Evolutionary conservation across 1,140 invertebrate species (phyloP).

Genomic region (Maniola jurtina): DNA sequence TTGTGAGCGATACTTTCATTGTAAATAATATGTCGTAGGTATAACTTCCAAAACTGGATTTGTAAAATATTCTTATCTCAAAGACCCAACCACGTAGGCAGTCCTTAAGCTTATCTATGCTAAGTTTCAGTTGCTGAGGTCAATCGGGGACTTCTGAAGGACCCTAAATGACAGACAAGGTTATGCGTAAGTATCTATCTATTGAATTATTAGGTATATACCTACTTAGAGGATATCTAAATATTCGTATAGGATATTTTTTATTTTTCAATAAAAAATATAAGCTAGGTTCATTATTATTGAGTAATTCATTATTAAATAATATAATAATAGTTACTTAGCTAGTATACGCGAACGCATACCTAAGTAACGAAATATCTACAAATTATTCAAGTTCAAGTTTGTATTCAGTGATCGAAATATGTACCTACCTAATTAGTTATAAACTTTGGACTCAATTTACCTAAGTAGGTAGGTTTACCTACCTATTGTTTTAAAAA

Average conservation of each 20-base stretch:
- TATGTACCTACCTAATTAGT: no score
- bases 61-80: slow-evolving; percentile 23
- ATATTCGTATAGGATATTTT: background rate
- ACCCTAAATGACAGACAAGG: slow-evolving; percentile 40
- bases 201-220: background rate
- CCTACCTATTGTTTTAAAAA: no score
- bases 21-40: background rate
- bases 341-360: no score
- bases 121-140: slow-evolving; percentile 43
- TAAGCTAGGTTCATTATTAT: no score
- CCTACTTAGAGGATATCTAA: background rate
- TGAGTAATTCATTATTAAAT: no score
- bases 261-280: no score
- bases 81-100: slow-evolving; percentile 22
- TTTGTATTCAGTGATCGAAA: no score
- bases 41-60: slow-evolving; percentile 9
- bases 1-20: background rate
- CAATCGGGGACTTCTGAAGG: slow-evolving; percentile 39
- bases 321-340: no score
- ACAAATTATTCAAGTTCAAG: no score
- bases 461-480: no score
- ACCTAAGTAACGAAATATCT: no score
- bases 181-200: background rate
- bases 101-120: slow-evolving; percentile 39
- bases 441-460: no score